Evolutionary conservation across 2,113 vertebrate species (phyloP).

Genomic region (Entelurus aequoreus): DNA sequence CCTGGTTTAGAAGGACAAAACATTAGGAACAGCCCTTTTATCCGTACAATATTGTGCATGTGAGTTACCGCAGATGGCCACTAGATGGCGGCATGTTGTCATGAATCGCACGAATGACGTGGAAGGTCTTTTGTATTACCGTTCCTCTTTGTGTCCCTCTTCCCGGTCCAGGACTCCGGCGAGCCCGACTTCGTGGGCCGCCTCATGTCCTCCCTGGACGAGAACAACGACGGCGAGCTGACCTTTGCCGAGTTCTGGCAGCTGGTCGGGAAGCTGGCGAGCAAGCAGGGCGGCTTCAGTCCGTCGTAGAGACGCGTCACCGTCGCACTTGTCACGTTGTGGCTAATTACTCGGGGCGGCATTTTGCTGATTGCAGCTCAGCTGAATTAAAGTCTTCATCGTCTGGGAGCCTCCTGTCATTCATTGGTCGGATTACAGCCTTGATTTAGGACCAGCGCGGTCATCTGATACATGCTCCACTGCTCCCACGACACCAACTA

Average conservation of each 20-base stretch:
- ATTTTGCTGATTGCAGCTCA: slow-evolving; percentile 39
- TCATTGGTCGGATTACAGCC: slow-evolving; percentile 44
- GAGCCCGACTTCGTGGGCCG: slow-evolving; percentile 55
- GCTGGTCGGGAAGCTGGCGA: slow-evolving; percentile 70
- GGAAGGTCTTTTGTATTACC: not conserved
- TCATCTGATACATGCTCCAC: slow-evolving; percentile 37
- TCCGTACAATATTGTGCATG: too few species aligned
- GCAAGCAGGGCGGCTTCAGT: slow-evolving; percentile 63
- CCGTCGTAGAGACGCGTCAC: slow-evolving; percentile 19
- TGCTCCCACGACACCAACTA: slow-evolving; percentile 24
- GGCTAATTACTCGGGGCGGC: slow-evolving; percentile 24
- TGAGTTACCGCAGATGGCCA: too few species aligned
- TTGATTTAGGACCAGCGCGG: slow-evolving; percentile 46
- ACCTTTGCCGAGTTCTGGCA: slow-evolving; percentile 76
- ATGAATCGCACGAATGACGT: not conserved
- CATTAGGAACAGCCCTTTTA: too few species aligned
- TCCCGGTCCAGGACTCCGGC: slow-evolving; percentile 54
- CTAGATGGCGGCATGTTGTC: too few species aligned
- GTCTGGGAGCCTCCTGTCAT: slow-evolving; percentile 51
- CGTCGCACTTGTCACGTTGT: slow-evolving; percentile 23
- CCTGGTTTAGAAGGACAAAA: too few species aligned
- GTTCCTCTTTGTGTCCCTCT: slow-evolving; percentile 7
- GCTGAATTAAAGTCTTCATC: slow-evolving; percentile 56
- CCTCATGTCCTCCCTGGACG: slow-evolving; percentile 71
- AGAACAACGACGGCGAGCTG: slow-evolving; percentile 72